Percentiles rank a stretch among this genome's conserved stretches.
These are phyloP conservation scores for Myotis planiceps DNA, from an alignment of 2,797 vertebrate genomes.

Conservation along the genomic window DNA sequence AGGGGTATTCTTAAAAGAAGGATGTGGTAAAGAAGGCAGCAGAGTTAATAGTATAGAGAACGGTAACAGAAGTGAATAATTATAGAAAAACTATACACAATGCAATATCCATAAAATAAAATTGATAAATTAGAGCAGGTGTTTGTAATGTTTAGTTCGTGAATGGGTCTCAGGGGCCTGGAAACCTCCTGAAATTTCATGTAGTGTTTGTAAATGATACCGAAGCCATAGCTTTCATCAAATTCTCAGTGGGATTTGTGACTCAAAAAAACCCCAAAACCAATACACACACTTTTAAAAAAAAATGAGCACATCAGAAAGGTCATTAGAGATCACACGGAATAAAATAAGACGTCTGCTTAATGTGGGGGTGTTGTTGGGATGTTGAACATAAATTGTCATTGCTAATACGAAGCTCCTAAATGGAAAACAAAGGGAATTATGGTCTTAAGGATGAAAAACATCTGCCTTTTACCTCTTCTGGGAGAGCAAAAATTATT, in stretches of 20 bases:
- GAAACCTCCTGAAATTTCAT: not conserved
- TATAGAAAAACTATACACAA: not conserved
- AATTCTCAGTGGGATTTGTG: not conserved
- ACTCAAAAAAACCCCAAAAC: not conserved
- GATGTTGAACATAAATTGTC: not conserved
- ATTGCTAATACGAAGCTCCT: not conserved
- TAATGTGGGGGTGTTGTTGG: not conserved
- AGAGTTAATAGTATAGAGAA: not conserved
- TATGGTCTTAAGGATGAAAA: not conserved
- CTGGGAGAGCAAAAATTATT: not conserved
- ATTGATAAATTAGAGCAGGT: not conserved
- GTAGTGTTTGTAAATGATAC: not conserved
- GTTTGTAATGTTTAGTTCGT: not conserved
- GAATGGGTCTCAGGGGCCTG: not conserved
- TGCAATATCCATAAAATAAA: not conserved
- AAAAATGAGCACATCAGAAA: not conserved
- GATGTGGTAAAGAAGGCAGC: not conserved
- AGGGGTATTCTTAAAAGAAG: not conserved
- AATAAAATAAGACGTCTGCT: not conserved
- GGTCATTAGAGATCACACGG: conserved; percentile 37
- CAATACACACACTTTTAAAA: not conserved
- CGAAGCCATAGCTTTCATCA: not conserved
- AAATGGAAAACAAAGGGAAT: conserved; percentile 11
- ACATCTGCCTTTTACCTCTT: conserved; percentile 39
- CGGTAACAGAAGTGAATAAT: not conserved